Base-by-base conservation (phyloP, 2,113 vertebrate species). In the Corythornis cristatus region DNA sequence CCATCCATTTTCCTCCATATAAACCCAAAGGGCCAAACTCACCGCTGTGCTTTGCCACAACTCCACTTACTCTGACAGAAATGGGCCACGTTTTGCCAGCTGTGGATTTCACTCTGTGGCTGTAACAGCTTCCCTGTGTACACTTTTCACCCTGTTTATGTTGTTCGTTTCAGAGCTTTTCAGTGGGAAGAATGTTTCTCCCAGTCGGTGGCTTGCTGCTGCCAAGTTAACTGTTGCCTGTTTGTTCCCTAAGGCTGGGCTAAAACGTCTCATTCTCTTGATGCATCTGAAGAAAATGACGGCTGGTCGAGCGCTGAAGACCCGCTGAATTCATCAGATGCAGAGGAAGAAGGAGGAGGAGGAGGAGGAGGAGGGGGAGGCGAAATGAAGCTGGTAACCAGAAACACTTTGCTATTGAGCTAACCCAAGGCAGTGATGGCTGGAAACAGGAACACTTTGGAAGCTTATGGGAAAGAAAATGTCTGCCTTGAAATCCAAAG, bases 261-360 rank as follows among this genome's bases (percentile, higher is more conserved):
- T 92, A 99, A 99, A 96, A 89, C 98, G 0, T 98, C 98, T 15
- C 97, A 98, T 60, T 99, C 98, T 1, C 93, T 98, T 62, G 98
- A 99, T 64, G 98, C 98, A 26, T 98, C 99, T 8, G 99, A 98
- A 97, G 99, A 99, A 91, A 98, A 98, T 12, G 99, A 99, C 0
- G 98, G 98, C 56, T 99, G 99, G 97, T 99, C 99, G 26, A 99
- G 99, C 8, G 97, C 98, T 1, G 99, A 99, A 76, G 99, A 99
- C 21, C 98, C 98, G 1, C 94, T 99, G 17, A 99, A 99, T 96
- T 99, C 98, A 7, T 98, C 99, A 0, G 99, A 99, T 81, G 98
- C 98, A 0, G 99, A 99, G 93, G 99, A 99, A 2, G 99, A 99
- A 50, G 97, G 90, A 78, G 95, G 48, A 37, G 37, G 37, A 35